A percentile compares a stretch with the other conserved stretches of the same genome.
Conservation (phyloP, 2,797 vertebrate genomes). For the Melanotaenia boesemani region DNA sequence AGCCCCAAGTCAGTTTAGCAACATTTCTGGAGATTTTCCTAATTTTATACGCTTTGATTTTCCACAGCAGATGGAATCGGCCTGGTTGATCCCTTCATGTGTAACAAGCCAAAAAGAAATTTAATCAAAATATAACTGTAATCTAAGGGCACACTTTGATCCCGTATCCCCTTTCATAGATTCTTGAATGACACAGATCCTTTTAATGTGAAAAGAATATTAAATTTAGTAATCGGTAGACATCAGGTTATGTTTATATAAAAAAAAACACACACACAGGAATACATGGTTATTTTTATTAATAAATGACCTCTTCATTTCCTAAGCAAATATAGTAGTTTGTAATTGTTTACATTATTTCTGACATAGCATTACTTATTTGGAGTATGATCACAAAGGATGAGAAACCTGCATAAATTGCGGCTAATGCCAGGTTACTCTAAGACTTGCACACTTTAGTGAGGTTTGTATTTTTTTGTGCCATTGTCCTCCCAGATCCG, state of each 20-base stretch:
- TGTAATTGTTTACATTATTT: neutral
- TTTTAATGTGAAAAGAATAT: too few relatives aligned
- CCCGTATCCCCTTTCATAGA: neutral
- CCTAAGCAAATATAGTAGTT: neutral
- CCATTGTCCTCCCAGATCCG: conserved; percentile 89
- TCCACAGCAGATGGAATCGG: neutral
- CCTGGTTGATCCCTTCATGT: neutral
- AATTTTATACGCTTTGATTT: neutral
- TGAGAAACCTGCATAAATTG: neutral
- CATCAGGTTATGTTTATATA: too few relatives aligned
- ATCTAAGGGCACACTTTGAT: neutral
- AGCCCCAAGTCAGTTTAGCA: neutral
- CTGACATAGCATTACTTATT: neutral
- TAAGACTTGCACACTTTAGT: conserved; percentile 68
- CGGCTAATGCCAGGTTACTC: neutral
- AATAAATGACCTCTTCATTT: neutral
- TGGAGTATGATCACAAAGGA: neutral
- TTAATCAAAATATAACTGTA: neutral
- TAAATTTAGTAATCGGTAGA: too few relatives aligned
- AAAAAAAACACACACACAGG: neutral
- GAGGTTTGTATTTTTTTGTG: conserved; percentile 64
- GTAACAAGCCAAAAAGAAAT: neutral
- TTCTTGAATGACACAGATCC: neutral
- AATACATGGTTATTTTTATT: neutral
- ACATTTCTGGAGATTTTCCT: neutral